Base-by-base conservation (phyloP, 1,140 invertebrate genomes). In the Solenopsis invicta region DNA sequence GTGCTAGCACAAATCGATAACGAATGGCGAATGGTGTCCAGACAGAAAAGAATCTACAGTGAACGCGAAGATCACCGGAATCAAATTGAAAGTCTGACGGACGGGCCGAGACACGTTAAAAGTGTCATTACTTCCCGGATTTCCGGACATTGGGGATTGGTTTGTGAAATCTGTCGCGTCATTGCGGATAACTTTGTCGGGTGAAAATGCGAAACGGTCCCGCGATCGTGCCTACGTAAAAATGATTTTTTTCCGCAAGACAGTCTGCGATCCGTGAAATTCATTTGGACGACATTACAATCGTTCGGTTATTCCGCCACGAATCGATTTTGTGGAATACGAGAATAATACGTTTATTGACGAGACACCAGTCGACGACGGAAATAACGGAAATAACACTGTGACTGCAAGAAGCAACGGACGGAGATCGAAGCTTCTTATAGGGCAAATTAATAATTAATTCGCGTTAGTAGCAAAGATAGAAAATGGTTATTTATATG, bases 21-120 rank as follows among this genome's bases (percentile, higher is more conserved):
- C 45, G 54, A 84, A 71, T 71, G 21, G 64, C 45, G 54, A 84
- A 71, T 71, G 21, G 56, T 45, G 54, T 64, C 21, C 67, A n/a
- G 66, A 48, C 59, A 29, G n/a, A 78, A 72, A 66, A 21, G 50
- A 21, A 71, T 21, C 21, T 77, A 66, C 13, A 24, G 72, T 13
- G 45, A 85, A 24, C 8, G 52, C 24, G n/a, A 64, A 56, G 41
- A 48, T 71, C 41, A 74, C 50, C n/a, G 64, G 45, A 13, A 29
- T 52, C 13, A 77, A 88, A 86, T 88, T 72, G 87, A 86, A 88
- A 72, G 56, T 88, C 82, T 64, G 56, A 78, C 48, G 56, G 37
- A 56, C 48, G 48, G 8, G 18, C 4, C 0, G 37, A 50, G n/a
- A n/a, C n/a, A n/a, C 24, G 48, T 78, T 86, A 86, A 52, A 24